Evolutionary conservation across 2,888 invertebrate species (phyloP).

Genomic region (Pseudeuparius sepicola): DNA sequence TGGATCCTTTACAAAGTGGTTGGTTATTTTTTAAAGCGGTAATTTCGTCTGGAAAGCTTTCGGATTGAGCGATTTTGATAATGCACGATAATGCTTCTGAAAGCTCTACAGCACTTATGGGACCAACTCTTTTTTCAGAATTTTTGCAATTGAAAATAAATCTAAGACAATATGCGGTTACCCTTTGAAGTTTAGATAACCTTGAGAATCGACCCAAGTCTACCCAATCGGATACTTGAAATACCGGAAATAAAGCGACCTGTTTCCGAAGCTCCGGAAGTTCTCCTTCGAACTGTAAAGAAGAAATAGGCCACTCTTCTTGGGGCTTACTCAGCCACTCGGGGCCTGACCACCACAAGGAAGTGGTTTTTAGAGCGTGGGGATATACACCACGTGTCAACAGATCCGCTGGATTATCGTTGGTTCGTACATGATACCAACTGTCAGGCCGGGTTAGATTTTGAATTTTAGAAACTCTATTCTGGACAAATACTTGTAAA

Average conservation of each 20-base stretch:
- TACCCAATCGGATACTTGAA: not conserved
- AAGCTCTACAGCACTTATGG: too few relatives aligned
- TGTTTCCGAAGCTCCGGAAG: slow-evolving; percentile 1
- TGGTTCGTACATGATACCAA: slow-evolving; percentile 6
- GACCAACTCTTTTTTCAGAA: not conserved
- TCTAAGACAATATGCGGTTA: slow-evolving; percentile 4
- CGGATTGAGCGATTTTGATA: slow-evolving; percentile 1
- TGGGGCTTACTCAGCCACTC: too few relatives aligned
- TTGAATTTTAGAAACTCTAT: slow-evolving; percentile 11
- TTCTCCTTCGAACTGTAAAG: too few relatives aligned
- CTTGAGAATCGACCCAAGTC: not conserved
- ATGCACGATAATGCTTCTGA: not conserved
- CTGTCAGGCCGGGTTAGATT: not conserved
- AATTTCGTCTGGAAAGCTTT: not conserved
- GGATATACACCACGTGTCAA: slow-evolving; percentile 2
- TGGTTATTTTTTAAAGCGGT: not conserved
- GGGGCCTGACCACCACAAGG: too few relatives aligned
- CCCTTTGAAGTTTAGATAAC: slow-evolving; percentile 4
- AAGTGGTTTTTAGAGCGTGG: not conserved
- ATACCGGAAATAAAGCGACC: not conserved
- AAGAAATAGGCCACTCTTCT: slow-evolving; percentile 5
- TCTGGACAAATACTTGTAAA: slow-evolving; percentile 12
- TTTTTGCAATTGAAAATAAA: slow-evolving; percentile 3
- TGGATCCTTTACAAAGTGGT: slow-evolving; percentile 2
- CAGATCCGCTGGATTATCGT: slow-evolving; percentile 9